Percentiles rank a stretch among this genome's conserved stretches.
These are phyloP conservation scores for Sycobia sp. DNA, from an alignment of 1,140 invertebrate genomes.

Conservation along the genomic window DNA sequence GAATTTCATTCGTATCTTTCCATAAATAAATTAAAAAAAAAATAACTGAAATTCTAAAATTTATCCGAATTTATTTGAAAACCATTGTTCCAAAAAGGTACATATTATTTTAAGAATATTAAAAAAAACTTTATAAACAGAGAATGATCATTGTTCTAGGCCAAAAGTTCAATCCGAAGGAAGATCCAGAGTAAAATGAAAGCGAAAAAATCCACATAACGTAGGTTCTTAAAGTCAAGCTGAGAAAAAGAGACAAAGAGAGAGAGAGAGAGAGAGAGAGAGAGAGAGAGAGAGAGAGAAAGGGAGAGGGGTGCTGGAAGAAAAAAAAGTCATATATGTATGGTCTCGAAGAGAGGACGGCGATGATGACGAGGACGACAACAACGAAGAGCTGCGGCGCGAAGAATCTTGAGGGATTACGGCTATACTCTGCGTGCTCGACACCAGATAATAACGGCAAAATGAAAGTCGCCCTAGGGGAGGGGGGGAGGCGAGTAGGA, in stretches of 20 bases:
- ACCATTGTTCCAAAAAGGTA: no score
- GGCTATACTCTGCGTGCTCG: neutral
- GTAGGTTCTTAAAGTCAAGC: no score
- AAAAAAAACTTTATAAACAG: no score
- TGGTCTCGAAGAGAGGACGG: neutral
- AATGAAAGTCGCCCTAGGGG: constrained; percentile 27
- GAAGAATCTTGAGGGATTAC: constrained; percentile 35
- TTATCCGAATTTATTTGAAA: no score
- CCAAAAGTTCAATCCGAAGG: no score
- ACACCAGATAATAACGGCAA: constrained; percentile 35
- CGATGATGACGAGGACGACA: neutral
- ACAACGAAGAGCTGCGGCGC: neutral
- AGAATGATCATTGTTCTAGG: no score
- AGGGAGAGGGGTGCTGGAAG: neutral
- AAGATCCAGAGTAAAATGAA: no score
- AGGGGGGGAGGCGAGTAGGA: neutral
- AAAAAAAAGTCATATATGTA: neutral
- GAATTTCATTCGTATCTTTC: no score
- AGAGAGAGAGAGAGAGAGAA: neutral
- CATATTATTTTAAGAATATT: no score
- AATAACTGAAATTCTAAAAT: no score
- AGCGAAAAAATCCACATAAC: neutral
- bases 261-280: neutral
- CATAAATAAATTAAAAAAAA: no score
- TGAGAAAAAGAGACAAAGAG: no score